Base-by-base conservation (phyloP, 1,140 invertebrate species). In the Matsumurasca onukii region DNA sequence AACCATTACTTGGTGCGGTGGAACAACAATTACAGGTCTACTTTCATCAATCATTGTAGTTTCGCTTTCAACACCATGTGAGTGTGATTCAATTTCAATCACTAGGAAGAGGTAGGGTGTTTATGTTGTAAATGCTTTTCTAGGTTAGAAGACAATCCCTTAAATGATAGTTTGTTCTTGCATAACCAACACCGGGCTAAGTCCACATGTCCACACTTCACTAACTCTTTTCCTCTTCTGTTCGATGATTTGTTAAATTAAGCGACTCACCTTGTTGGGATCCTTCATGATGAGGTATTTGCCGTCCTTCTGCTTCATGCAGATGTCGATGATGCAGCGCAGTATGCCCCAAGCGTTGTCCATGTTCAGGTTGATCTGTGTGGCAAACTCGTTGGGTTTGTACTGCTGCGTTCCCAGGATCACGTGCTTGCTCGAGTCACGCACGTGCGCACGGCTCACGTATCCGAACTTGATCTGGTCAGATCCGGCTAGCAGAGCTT, bases 301-400 rank as follows among this genome's bases (percentile, higher is more conserved):
- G 73, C 98, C 98, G 79, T 98, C 95, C 74, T 96, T 94, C 75
- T 99, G 92, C 78, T 97, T 97, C 92, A 98, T 95, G 73, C 96
- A 97, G 69, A 97, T 91, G 78, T 99, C 97, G 76, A 99, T 93
- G 72, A 99, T 97, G 78, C 96, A 99, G 3, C 97, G 86, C n/a
- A 99, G 81, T 64, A 99, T 94, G 70, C 97, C 98, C 98, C 98
- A 99, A 1, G 93, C 96, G 80, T 99, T 99, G 78, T 99, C 98
- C 95, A 99, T 97, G 77, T 97, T 99, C 70, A 99, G 81, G 83
- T 98, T 99, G 75, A 99, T 99, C 82, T 99, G 98, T 2, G 92
- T 94, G 5, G 97, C 97, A 81, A 99, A 99, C 82, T 99, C 98
- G 75, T 92, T 90, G 1, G 98, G 98, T 77, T 97, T 98, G 80